Conservation (phyloP, 2,113 vertebrate genomes). For the Tiliqua scincoides region DNA sequence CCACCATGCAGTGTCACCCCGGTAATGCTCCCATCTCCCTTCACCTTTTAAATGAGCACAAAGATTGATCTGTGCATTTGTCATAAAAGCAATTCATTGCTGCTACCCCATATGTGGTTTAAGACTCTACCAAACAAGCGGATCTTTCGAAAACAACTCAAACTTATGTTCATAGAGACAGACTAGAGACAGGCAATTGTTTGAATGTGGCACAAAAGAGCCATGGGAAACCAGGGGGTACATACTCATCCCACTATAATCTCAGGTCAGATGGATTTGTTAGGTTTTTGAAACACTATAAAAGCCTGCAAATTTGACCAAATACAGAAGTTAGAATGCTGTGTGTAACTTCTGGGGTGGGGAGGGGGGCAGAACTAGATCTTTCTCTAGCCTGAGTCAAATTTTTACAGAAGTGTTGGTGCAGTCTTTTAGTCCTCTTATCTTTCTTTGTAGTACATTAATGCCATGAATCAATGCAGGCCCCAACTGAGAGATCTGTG, state of each 20-base stretch:
- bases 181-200: not conserved
- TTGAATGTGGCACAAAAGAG: not conserved
- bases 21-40: not conserved
- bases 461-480: not conserved
- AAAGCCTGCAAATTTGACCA: not conserved
- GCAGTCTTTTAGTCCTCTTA: not conserved
- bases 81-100: conserved; percentile 1
- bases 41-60: not conserved
- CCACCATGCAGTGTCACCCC: not conserved
- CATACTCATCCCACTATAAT: not conserved
- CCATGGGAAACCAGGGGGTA: not conserved
- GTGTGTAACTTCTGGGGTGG: no score
- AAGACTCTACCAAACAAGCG: conserved; percentile 17
- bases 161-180: not conserved
- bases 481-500: not conserved
- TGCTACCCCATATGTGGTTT: conserved; percentile 18
- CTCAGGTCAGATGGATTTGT: not conserved
- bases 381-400: not conserved
- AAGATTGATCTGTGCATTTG: conserved; percentile 12
- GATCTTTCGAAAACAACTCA: conserved; percentile 23
- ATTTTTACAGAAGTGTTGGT: not conserved
- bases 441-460: not conserved
- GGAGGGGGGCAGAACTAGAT: no score
- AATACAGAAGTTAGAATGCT: not conserved
- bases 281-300: not conserved